A percentile compares a stretch with the other conserved stretches of the same genome.
These are phyloP conservation scores for Microchirus variegatus DNA, from an alignment of 2,797 vertebrate genomes.

Conservation along the genomic window DNA sequence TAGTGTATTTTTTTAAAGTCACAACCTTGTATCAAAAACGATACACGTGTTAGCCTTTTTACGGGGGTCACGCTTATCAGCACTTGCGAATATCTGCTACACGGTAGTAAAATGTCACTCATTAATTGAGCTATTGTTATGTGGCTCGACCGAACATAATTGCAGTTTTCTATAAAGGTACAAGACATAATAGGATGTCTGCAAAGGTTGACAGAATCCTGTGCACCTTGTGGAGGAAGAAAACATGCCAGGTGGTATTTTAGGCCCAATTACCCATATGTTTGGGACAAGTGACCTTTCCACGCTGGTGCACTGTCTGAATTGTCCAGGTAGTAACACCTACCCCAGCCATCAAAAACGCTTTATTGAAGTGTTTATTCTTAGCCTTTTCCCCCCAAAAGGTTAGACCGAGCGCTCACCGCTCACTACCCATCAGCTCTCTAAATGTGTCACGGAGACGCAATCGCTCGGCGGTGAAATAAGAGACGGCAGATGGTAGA, in stretches of 20 bases:
- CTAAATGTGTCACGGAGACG: constrained; percentile 52
- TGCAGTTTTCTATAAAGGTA: constrained; percentile 41
- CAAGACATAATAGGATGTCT: constrained; percentile 43
- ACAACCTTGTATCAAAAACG: neutral
- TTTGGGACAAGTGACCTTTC: constrained; percentile 79
- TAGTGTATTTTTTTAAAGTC: neutral
- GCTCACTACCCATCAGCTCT: constrained; percentile 54
- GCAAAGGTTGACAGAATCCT: constrained; percentile 56
- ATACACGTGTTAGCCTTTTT: constrained; percentile 7
- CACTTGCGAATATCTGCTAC: constrained; percentile 10
- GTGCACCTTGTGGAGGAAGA: constrained; percentile 39
- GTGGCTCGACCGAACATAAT: constrained; percentile 44
- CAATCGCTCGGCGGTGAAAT: constrained; percentile 23
- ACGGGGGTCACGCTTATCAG: neutral
- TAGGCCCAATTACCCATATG: constrained; percentile 78
- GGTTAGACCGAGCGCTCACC: constrained; percentile 68
- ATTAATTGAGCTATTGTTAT: constrained; percentile 23
- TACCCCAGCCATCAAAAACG: constrained; percentile 73
- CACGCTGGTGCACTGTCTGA: constrained; percentile 55
- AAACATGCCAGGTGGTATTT: constrained; percentile 74
- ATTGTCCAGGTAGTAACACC: constrained; percentile 65
- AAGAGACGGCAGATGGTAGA: constrained; percentile 49
- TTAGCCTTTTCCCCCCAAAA: constrained; percentile 70
- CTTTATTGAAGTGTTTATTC: constrained; percentile 80
- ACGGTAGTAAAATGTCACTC: neutral